These are phyloP conservation scores for Helostoma temminkii DNA, from an alignment of 2,797 vertebrate species.

Conservation along the genomic window DNA sequence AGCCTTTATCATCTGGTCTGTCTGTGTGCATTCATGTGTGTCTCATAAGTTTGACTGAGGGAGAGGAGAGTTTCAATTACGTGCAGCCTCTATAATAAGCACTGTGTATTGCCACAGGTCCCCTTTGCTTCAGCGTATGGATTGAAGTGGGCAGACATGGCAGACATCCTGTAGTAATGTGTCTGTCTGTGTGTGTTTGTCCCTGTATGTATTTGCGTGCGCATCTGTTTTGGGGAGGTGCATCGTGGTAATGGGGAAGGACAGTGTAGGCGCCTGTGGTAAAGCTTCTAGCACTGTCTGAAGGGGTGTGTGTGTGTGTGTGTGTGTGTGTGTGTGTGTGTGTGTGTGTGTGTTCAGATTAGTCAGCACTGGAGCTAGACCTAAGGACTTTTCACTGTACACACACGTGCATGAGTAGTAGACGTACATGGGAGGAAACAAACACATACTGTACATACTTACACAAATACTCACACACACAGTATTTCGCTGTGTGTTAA, in stretches of 20 bases:
- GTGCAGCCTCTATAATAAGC: constrained; percentile 67
- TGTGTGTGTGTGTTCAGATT: constrained; percentile 4
- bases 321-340: constrained; percentile 11
- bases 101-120: constrained; percentile 50
- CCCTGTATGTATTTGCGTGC: constrained; percentile 34
- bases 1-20: constrained; percentile 54
- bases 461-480: constrained; percentile 11
- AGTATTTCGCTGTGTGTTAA: constrained; percentile 31
- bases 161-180: constrained; percentile 63
- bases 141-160: constrained; percentile 76
- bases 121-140: constrained; percentile 52
- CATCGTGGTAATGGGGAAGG: constrained; percentile 60
- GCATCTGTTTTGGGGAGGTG: constrained; percentile 59
- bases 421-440: constrained; percentile 5
- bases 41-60: constrained; percentile 37
- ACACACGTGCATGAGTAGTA: constrained; percentile 15
- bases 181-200: constrained; percentile 21
- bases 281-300: constrained; percentile 59
- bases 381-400: constrained; percentile 26
- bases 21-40: constrained; percentile 37
- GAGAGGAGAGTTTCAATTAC: constrained; percentile 46
- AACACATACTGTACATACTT: constrained; percentile 32
- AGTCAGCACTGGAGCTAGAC: constrained; percentile 17
- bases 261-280: constrained; percentile 72
- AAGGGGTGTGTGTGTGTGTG: constrained; percentile 28